Conservation (phyloP, 2,797 vertebrate species). For the Bradypus variegatus region DNA sequence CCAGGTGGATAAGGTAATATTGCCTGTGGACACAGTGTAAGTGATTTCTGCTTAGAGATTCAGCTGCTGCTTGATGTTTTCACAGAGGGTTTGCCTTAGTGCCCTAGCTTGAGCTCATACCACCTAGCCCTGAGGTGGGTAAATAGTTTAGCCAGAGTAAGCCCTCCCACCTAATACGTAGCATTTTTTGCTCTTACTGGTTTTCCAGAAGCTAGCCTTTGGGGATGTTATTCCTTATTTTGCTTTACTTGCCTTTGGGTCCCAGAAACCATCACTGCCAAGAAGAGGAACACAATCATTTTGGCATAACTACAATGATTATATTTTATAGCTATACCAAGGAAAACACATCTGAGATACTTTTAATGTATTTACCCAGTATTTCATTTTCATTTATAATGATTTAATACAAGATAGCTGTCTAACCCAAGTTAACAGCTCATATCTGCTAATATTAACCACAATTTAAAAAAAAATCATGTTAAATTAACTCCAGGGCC, state of each 20-base stretch:
- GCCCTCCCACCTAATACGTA: slow-evolving; percentile 10
- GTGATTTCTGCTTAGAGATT: not conserved
- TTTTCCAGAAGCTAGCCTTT: slow-evolving; percentile 34
- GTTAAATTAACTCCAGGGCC: not conserved
- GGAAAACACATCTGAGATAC: not conserved
- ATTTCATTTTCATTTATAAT: slow-evolving; percentile 33
- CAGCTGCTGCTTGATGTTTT: not conserved
- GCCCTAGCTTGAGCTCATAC: not conserved
- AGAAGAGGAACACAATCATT: not conserved
- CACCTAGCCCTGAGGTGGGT: not conserved
- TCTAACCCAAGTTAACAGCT: not conserved
- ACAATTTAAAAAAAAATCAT: not conserved
- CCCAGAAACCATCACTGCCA: not conserved
- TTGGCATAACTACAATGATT: not conserved
- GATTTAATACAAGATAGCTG: not conserved
- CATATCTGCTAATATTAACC: not conserved
- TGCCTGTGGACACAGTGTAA: not conserved
- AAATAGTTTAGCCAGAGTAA: slow-evolving; percentile 1
- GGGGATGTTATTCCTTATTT: not conserved
- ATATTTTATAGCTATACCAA: not conserved
- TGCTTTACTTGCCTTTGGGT: slow-evolving; percentile 10
- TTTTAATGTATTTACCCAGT: not conserved
- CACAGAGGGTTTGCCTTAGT: not conserved
- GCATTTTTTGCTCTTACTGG: not conserved
- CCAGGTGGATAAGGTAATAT: not conserved